These are phyloP conservation scores for Rotaria sp. DNA, from an alignment of 2,888 invertebrate genomes.

Conservation along the genomic window DNA sequence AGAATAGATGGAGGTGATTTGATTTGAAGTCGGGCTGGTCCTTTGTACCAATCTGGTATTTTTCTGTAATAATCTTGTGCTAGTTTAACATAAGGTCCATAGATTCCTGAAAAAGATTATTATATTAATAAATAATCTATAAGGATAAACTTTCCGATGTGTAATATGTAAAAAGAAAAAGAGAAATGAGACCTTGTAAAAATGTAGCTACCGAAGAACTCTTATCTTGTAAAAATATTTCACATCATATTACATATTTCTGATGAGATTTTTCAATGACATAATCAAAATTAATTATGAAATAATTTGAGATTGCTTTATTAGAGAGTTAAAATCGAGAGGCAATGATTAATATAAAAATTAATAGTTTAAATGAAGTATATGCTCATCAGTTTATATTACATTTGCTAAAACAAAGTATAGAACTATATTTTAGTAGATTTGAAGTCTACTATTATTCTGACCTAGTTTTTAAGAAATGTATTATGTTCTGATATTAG, in stretches of 20 bases:
- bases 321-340: too few relatives aligned
- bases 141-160: background rate
- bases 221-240: slow-evolving; percentile 15
- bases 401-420: too few relatives aligned
- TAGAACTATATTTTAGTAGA: too few relatives aligned
- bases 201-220: background rate
- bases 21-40: background rate
- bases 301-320: too few relatives aligned
- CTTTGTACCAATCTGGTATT: background rate
- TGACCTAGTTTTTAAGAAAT: too few relatives aligned
- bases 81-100: background rate
- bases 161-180: background rate
- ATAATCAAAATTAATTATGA: too few relatives aligned
- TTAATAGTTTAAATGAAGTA: too few relatives aligned
- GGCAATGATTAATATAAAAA: too few relatives aligned
- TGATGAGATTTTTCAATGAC: background rate
- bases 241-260: background rate
- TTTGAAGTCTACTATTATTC: too few relatives aligned
- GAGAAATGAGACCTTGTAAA: background rate
- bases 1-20: background rate
- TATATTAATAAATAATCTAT: background rate
- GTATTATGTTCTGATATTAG: too few relatives aligned
- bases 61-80: background rate
- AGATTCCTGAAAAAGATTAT: background rate
- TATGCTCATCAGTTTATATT: too few relatives aligned